Base-by-base conservation (phyloP, 2,113 vertebrate species). In the Lepus timidus region DNA sequence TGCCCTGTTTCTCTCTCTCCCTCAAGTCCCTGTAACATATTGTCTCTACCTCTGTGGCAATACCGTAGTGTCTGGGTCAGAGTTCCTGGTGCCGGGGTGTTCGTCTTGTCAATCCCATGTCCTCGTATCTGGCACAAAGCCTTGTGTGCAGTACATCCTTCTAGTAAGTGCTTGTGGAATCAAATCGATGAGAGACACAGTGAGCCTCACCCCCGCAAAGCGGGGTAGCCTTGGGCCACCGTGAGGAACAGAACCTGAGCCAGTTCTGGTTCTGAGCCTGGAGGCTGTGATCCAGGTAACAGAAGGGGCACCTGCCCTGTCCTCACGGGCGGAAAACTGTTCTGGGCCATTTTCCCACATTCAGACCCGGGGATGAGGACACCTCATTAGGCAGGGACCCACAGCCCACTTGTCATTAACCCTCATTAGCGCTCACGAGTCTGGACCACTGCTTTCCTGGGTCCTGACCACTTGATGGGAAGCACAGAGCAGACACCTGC, bases 131-230 rank as follows among this genome's bases (percentile, higher is more conserved):
- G 90, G 62, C 92, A 52, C 84, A 90, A 79, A 87, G 92, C 92
- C 84, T 79, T 22, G 78, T 81, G 29, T 36, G 62, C 52, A 90
- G 95, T 89, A 95, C 94, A 93, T 88, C 81, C 78, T 94, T 92
- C 81, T 95, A 88, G 78, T 95, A 94, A 95, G 70, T 73, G 78
- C 80, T 61, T 73, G n/a, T 93, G 73, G 64, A 78, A 49, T 83
- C 74, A 78, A 51, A 73, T 62, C 93, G 85, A 85, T 74, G 85
- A 85, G 95, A 93, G 88, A 44, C 61, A 86, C 79, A 10, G 17
- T 65, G 92, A 90, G 71, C 39, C 85, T 90, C 81, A 61, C 82
- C 70, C 85, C 71, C 90, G 80, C 92, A 91, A 44, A 84, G 49
- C 68, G 27, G 76, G 86, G 78, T 62, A 82, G 2, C 70, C 84